Percentiles rank a stretch among this genome's conserved stretches.
Conservation (phyloP, 2,888 invertebrate genomes). For the Sarcophaga variegata region DNA sequence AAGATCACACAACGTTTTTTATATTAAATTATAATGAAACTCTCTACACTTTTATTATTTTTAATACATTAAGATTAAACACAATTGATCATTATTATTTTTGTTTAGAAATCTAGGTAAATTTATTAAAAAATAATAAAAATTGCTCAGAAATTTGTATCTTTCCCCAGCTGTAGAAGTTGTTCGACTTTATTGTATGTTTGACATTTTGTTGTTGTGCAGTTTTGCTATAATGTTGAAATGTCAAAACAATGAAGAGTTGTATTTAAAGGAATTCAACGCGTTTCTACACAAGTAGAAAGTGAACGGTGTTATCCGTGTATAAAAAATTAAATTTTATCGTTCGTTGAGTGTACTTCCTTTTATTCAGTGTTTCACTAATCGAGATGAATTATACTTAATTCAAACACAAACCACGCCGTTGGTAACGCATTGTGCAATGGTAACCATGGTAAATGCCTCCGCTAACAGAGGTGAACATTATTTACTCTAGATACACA, state of each 20-base stretch:
- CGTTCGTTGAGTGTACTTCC: too few relatives aligned
- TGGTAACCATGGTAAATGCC: too few relatives aligned
- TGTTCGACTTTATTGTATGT: constrained; percentile 17
- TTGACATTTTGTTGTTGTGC: constrained; percentile 45
- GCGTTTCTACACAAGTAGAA: not conserved
- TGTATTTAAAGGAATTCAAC: constrained; percentile 16
- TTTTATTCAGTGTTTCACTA: too few relatives aligned
- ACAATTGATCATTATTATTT: not conserved
- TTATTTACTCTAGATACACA: too few relatives aligned
- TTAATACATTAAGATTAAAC: not conserved
- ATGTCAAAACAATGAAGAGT: constrained; percentile 38
- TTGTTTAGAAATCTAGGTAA: not conserved
- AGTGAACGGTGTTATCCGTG: not conserved
- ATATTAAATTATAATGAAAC: not conserved
- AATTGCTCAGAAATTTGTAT: constrained; percentile 36
- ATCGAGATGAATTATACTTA: too few relatives aligned
- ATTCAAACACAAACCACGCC: too few relatives aligned
- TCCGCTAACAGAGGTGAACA: too few relatives aligned
- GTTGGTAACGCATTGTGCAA: too few relatives aligned
- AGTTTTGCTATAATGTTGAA: constrained; percentile 38
- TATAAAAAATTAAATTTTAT: not conserved
- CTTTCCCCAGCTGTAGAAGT: constrained; percentile 22
- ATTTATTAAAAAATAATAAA: not conserved
- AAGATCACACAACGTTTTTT: not conserved
- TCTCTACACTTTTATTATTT: not conserved